Percentiles rank a stretch among this genome's conserved stretches.
These are phyloP conservation scores for Cartodere bifasciata DNA, from an alignment of 2,888 invertebrate genomes.

Conservation along the genomic window DNA sequence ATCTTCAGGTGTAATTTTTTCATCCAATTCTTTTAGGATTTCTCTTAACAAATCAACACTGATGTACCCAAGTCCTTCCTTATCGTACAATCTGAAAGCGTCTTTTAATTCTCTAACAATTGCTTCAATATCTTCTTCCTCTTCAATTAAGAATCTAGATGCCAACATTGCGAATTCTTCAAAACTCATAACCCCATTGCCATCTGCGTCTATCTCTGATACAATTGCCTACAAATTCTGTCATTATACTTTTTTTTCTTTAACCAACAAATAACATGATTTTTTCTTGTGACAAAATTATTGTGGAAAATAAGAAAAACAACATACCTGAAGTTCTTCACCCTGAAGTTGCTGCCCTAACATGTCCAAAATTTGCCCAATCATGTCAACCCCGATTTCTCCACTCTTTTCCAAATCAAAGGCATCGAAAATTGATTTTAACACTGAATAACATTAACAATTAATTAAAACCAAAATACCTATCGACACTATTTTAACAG, in stretches of 20 bases:
- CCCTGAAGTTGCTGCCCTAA: constrained; percentile 77
- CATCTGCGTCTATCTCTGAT: constrained; percentile 73
- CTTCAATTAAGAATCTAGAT: constrained; percentile 74
- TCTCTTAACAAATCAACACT: constrained; percentile 77
- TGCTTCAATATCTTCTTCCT: constrained; percentile 80
- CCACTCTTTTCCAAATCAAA: constrained; percentile 84
- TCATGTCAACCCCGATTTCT: constrained; percentile 68
- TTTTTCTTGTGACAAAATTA: no score
- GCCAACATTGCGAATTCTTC: constrained; percentile 78
- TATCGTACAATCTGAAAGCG: constrained; percentile 93
- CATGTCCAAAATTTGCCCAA: constrained; percentile 79
- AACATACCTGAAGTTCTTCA: constrained; percentile 50
- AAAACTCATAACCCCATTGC: constrained; percentile 78
- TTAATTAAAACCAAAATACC: no score
- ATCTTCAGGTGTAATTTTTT: constrained; percentile 75
- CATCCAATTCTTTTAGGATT: constrained; percentile 86
- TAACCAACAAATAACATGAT: no score
- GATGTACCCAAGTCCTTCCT: constrained; percentile 84
- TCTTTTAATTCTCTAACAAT: constrained; percentile 84
- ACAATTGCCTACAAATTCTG: constrained; percentile 56
- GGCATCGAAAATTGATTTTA: constrained; percentile 82
- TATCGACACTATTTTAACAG: no score
- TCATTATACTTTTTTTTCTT: constrained; percentile 4
- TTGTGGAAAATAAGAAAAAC: constrained; percentile 5
- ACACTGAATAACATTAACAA: no score